These are phyloP conservation scores for Ectropis crepuscularia DNA, from an alignment of 2,888 invertebrate species.

Conservation along the genomic window DNA sequence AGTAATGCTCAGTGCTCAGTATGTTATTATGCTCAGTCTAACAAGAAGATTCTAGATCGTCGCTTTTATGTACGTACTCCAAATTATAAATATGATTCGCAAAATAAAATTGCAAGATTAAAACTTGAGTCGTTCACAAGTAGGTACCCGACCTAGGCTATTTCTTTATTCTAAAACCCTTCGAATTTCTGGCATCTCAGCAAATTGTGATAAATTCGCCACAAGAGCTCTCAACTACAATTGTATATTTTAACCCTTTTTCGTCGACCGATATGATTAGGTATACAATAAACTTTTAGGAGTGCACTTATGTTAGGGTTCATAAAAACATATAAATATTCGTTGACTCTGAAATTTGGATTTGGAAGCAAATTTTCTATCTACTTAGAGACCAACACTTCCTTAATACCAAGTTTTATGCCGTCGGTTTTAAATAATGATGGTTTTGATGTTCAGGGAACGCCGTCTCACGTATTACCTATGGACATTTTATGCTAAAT, in stretches of 20 bases:
- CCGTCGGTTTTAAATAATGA: slow-evolving; percentile 44
- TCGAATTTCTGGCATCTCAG: slow-evolving; percentile 33
- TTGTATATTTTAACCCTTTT: slow-evolving; percentile 38
- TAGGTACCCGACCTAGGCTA: slow-evolving; percentile 21
- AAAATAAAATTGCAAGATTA: slow-evolving; percentile 12
- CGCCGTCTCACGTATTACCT: slow-evolving; percentile 70
- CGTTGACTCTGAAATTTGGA: slow-evolving; percentile 78
- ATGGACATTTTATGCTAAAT: slow-evolving; percentile 83
- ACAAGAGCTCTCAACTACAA: slow-evolving; percentile 44
- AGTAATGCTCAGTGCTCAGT: too few relatives aligned
- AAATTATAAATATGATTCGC: slow-evolving; percentile 12
- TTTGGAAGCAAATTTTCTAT: slow-evolving; percentile 73
- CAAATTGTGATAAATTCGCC: slow-evolving; percentile 45
- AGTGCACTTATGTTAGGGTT: slow-evolving; percentile 61
- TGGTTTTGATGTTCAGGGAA: slow-evolving; percentile 50
- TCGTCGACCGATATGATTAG: slow-evolving; percentile 28
- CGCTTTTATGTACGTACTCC: too few relatives aligned
- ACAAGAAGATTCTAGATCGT: too few relatives aligned
- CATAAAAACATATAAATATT: slow-evolving; percentile 80
- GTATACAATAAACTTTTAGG: slow-evolving; percentile 42
- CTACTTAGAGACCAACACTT: slow-evolving; percentile 55
- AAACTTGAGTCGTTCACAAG: background rate
- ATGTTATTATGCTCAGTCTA: too few relatives aligned
- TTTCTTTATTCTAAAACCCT: slow-evolving; percentile 10
- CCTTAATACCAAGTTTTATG: slow-evolving; percentile 33